These are phyloP conservation scores for Paratrypauchen microcephalus DNA, from an alignment of 2,797 vertebrate genomes.

Conservation along the genomic window DNA sequence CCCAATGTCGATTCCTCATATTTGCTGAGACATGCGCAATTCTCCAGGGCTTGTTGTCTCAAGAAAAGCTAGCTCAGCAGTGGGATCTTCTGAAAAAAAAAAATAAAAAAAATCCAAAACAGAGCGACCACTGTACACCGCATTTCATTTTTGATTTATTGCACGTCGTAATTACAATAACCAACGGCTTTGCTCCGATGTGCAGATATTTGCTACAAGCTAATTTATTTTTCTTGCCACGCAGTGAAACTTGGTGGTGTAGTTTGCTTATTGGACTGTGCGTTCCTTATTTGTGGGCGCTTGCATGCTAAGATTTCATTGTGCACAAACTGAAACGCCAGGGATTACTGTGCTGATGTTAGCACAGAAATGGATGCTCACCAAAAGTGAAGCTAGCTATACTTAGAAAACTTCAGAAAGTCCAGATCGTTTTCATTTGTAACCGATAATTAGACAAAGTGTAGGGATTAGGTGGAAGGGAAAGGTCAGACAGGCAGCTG, in stretches of 20 bases:
- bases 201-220: conserved; percentile 58
- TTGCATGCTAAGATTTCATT: conserved; percentile 43
- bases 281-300: conserved; percentile 31
- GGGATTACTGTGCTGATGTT: conserved; percentile 49
- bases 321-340: conserved; percentile 45
- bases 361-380: conserved; percentile 35
- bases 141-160: conserved; percentile 69
- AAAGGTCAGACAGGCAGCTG: conserved; percentile 5
- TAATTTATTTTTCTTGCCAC: conserved; percentile 58
- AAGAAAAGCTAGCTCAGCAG: conserved; percentile 67
- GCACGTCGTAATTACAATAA: conserved; percentile 70
- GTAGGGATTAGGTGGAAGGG: conserved; percentile 10
- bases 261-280: conserved; percentile 41
- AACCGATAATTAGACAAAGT: conserved; percentile 17
- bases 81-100: conserved; percentile 37
- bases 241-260: conserved; percentile 40
- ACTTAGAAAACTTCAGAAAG: conserved; percentile 1
- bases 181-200: conserved; percentile 56
- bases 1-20: conserved; percentile 64
- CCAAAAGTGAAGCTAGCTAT: conserved; percentile 15
- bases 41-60: conserved; percentile 66
- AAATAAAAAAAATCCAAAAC: conserved; percentile 33
- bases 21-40: conserved; percentile 69
- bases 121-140: conserved; percentile 47
- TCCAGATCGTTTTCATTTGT: conserved; percentile 7